phyloP scores from a whole-genome alignment of 2,113 vertebrate genomes.

The Cephalophus harveyi region DNA sequence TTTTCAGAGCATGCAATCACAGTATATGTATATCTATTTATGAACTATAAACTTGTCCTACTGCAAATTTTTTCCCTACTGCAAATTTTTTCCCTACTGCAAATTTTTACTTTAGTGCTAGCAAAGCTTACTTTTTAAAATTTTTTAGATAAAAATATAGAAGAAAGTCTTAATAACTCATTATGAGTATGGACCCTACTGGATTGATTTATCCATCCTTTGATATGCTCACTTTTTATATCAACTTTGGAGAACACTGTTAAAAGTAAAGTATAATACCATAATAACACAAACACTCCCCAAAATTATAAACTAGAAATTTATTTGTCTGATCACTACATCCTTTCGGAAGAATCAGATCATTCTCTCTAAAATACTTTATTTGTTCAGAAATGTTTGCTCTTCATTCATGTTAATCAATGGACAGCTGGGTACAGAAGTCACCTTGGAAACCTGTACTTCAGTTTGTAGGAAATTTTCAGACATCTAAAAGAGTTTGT shows the following conservation, averaged over 20 bases:
- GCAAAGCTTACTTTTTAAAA: neutral
- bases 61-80: neutral
- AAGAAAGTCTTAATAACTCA: neutral
- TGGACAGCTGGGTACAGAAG: neutral
- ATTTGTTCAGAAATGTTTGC: neutral
- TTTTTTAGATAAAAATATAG: neutral
- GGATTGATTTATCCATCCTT: neutral
- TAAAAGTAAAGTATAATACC: neutral
- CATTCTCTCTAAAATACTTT: neutral
- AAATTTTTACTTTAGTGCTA: neutral
- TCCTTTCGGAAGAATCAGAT: neutral
- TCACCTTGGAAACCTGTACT: slow-evolving; percentile 45
- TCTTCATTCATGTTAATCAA: slow-evolving; percentile 27
- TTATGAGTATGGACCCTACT: neutral
- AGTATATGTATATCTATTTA: neutral
- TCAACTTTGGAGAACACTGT: neutral
- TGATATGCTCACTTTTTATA: neutral
- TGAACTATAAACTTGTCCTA: neutral
- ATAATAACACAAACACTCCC: neutral
- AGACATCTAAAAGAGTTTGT: slow-evolving; percentile 54
- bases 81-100: neutral
- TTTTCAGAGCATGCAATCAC: neutral
- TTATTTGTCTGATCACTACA: neutral
- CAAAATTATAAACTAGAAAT: slow-evolving; percentile 19
- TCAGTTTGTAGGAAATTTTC: slow-evolving; percentile 46